phyloP scores from a whole-genome alignment of 2,888 invertebrate genomes.

The Trichacis sp. region DNA sequence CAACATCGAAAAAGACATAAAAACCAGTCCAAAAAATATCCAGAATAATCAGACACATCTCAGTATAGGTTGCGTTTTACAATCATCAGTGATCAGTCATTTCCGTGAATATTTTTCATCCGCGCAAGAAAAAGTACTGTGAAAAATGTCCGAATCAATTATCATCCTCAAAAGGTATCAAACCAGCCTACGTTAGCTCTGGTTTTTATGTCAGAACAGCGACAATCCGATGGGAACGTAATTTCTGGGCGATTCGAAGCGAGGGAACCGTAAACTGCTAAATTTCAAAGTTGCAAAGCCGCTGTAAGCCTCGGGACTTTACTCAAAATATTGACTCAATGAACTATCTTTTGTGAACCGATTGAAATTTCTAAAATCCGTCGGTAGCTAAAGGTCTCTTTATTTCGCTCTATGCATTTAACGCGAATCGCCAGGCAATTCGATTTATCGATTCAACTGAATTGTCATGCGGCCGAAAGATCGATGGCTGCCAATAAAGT shows the following conservation, averaged over 20 bases:
- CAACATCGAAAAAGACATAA: no score
- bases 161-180: neutral
- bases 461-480: conserved; percentile 4
- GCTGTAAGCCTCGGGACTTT: conserved; percentile 3
- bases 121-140: no score
- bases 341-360: neutral
- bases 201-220: neutral
- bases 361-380: conserved; percentile 3
- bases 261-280: conserved; percentile 3
- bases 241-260: neutral
- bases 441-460: neutral
- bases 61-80: no score
- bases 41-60: no score
- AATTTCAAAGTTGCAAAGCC: conserved; percentile 8
- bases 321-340: conserved; percentile 10
- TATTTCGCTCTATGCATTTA: neutral
- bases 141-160: neutral
- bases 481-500: conserved; percentile 5
- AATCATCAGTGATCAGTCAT: no score
- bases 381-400: neutral
- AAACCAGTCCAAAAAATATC: no score
- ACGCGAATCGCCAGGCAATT: neutral
- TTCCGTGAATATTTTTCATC: no score
- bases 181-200: neutral
- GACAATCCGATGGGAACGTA: neutral